Evolutionary conservation across 2,797 vertebrate genomes (phyloP), one percentile per base, ranked within the genome.

Genomic region (Myiothlypis chrysogaster): DNA sequence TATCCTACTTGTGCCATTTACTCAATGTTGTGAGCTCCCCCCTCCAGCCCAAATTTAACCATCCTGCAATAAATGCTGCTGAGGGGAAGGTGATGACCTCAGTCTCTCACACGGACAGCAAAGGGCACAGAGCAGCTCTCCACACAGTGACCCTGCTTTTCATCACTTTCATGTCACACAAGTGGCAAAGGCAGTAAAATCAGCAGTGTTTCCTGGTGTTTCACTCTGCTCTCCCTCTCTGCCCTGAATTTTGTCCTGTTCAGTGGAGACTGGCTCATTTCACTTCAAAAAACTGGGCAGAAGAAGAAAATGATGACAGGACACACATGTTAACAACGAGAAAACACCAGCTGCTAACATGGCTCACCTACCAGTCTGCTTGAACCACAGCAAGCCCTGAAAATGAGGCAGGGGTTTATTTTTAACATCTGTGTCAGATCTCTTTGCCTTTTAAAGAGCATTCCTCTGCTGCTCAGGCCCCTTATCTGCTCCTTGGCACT

Each of bases 401-500:
- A 94, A 93, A 91, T 27, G 79, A 95, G 43, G 17, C 79, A 78
- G 64, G 32, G 20, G 76, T 64, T 96, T 97, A 97, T 97, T 97
- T 97, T 97, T 97, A 97, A 95, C 92, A 43, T 25, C 35, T 8
- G 2, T 91, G 92, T 68, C 84, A 92, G 56, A 94, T 80, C 66
- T 79, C 72, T 93, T 94, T 96, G 76, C 95, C 94, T 97, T 97
- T 96, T 97, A 95, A 95, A 97, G 97, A 89, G 77, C 1, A 11
- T 71, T 34, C 39, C 50, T 55, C 49, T 52, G 86, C 65, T 68
- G 55, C 72, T 49, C 0, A 2, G 55, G 37, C 22, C 44, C 25
- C 72, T 96, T 85, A 92, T 79, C 94, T 90, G 59, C 71, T 83
- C 11, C 0, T 46, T 22, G 73, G 64, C 14, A 4, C 56, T 65